Evolutionary conservation across 2,113 vertebrate species (phyloP).

Genomic region (Anarrhichthys ocellatus): DNA sequence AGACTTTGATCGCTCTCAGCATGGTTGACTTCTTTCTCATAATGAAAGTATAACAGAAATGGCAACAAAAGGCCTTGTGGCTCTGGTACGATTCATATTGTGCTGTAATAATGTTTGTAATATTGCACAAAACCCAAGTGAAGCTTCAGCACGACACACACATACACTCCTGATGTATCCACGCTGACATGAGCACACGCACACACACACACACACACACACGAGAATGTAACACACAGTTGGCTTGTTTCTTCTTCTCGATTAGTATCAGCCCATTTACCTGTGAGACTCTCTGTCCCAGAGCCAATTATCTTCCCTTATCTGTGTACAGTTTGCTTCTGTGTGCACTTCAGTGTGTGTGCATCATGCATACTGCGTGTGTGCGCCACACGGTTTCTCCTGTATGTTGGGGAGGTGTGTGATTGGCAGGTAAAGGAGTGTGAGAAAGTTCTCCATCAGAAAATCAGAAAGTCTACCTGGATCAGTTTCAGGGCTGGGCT

Average conservation of each 20-base stretch:
- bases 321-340: slow-evolving; percentile 62
- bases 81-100: slow-evolving; percentile 50
- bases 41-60: slow-evolving; percentile 58
- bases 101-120: slow-evolving; percentile 67
- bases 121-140: slow-evolving; percentile 52
- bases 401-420: slow-evolving; percentile 52
- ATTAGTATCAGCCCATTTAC: slow-evolving; percentile 72
- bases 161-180: slow-evolving; percentile 2
- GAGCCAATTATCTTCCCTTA: slow-evolving; percentile 73
- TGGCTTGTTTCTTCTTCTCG: slow-evolving; percentile 61
- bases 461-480: slow-evolving; percentile 78
- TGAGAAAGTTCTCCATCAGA: slow-evolving; percentile 81
- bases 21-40: slow-evolving; percentile 47
- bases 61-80: slow-evolving; percentile 29
- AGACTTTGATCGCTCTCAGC: slow-evolving; percentile 45
- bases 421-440: slow-evolving; percentile 78
- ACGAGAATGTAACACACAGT: slow-evolving; percentile 39
- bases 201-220: slow-evolving; percentile 33
- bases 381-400: slow-evolving; percentile 28
- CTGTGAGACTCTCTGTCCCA: slow-evolving; percentile 69
- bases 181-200: slow-evolving; percentile 15
- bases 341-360: slow-evolving; percentile 35
- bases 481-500: slow-evolving; percentile 81
- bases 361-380: slow-evolving; percentile 25
- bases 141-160: slow-evolving; percentile 29